phyloP scores from a whole-genome alignment of 1,140 invertebrate genomes.

The Drosophila quadrilineata region DNA sequence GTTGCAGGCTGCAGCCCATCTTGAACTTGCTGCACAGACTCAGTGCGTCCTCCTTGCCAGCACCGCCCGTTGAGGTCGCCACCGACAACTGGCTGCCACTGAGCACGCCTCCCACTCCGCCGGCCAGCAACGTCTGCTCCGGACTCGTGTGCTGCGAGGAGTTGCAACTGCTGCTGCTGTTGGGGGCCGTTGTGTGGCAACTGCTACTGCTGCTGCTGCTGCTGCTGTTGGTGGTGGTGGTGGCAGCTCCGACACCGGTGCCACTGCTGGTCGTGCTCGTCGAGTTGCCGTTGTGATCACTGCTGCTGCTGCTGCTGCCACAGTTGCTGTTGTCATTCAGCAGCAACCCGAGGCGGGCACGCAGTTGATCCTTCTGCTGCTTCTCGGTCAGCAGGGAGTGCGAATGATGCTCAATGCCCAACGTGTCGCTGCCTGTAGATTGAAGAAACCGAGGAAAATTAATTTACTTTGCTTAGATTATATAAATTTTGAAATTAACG shows the following conservation, averaged over 20 bases:
- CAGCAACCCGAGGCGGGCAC: constrained; percentile 91
- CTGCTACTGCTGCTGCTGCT: constrained; percentile 39
- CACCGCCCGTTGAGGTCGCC: constrained; percentile 55
- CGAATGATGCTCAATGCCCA: constrained; percentile 55
- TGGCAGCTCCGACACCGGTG: constrained; percentile 78
- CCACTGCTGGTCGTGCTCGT: constrained; percentile 83
- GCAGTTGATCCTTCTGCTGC: constrained; percentile 85
- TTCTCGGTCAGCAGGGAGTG: constrained; percentile 52
- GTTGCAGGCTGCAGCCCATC: constrained; percentile 54
- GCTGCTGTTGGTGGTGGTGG: constrained; percentile 59
- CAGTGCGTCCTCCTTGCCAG: constrained; percentile 64
- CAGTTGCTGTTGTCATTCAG: constrained; percentile 85
- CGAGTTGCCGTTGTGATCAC: constrained; percentile 81
- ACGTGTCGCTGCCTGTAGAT: constrained; percentile 56
- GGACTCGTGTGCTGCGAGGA: constrained; percentile 71
- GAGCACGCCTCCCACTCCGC: constrained; percentile 27
- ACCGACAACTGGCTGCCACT: constrained; percentile 75
- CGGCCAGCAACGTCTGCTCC: constrained; percentile 67
- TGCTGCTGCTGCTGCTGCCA: constrained; percentile 57
- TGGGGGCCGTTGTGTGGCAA: constrained; percentile 49
- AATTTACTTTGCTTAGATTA: too few relatives aligned
- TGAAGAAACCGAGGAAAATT: not conserved
- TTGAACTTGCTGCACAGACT: constrained; percentile 73
- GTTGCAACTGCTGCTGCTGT: constrained; percentile 83
- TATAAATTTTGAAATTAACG: too few relatives aligned